A percentile compares a stretch with the other conserved stretches of the same genome.
Conservation (phyloP, 2,113 vertebrate species). For the human region DNA sequence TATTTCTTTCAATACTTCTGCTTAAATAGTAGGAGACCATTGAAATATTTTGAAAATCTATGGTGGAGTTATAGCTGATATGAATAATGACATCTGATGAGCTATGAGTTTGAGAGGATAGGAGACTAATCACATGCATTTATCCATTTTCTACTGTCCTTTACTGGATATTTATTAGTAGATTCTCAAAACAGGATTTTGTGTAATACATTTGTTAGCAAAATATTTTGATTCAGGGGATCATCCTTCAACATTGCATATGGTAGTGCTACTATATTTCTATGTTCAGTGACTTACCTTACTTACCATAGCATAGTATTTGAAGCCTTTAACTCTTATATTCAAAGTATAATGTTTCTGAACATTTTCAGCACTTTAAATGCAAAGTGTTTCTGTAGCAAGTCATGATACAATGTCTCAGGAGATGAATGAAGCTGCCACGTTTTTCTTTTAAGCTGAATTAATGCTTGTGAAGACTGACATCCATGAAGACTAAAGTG, state of each 20-base stretch:
- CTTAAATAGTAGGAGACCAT: background rate
- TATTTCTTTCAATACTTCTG: background rate
- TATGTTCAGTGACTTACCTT: background rate
- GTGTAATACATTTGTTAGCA: background rate
- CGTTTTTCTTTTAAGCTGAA: slow-evolving; percentile 56
- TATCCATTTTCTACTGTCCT: background rate
- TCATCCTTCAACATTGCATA: background rate
- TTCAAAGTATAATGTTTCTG: slow-evolving; percentile 62
- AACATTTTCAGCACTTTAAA: slow-evolving; percentile 60
- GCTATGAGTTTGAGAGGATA: background rate
- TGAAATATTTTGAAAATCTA: background rate
- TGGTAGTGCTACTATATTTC: background rate
- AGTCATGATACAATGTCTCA: slow-evolving; percentile 54
- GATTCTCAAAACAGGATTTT: background rate
- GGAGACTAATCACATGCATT: background rate
- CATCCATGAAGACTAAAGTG: slow-evolving; percentile 60
- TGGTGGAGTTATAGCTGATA: background rate
- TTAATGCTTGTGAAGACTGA: slow-evolving; percentile 62
- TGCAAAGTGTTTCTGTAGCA: slow-evolving; percentile 61
- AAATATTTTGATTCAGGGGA: slow-evolving; percentile 42
- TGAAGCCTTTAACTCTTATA: slow-evolving; percentile 61
- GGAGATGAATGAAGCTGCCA: slow-evolving; percentile 49
- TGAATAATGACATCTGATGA: background rate
- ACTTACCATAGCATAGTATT: slow-evolving; percentile 4
- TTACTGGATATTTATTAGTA: background rate